phyloP scores from a whole-genome alignment of 2,113 vertebrate genomes.

The Hylia prasina region DNA sequence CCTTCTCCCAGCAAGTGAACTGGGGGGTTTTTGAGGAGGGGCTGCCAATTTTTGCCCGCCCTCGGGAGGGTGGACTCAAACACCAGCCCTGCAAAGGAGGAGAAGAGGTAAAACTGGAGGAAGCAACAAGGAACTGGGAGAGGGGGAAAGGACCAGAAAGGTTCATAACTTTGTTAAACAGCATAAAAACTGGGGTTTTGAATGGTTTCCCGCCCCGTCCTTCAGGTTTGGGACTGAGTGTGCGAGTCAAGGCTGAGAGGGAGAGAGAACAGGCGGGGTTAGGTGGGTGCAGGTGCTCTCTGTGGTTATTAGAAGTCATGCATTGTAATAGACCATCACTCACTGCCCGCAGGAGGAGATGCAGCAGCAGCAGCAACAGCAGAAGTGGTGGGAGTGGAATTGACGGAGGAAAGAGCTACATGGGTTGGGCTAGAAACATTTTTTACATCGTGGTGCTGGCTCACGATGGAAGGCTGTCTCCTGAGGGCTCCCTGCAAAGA shows the following conservation, averaged over 20 bases:
- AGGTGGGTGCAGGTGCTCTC: conserved; percentile 68
- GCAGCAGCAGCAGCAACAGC: conserved; percentile 85
- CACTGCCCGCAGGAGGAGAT: conserved; percentile 96
- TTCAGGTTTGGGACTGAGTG: background rate
- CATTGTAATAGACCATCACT: conserved; percentile 87
- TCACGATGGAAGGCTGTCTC: conserved; percentile 95
- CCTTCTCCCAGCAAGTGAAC: background rate
- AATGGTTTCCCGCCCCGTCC: conserved; percentile 16
- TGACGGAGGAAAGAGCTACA: conserved; percentile 90
- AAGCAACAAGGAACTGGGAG: background rate
- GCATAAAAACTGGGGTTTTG: background rate
- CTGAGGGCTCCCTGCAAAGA: conserved; percentile 92
- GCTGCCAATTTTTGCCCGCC: background rate
- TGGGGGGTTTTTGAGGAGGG: background rate
- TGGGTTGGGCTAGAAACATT: conserved; percentile 97
- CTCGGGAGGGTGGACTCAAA: background rate
- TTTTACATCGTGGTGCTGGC: conserved; percentile 98
- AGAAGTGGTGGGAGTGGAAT: conserved; percentile 88
- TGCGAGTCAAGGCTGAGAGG: conserved; percentile 45
- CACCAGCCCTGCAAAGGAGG: conserved; percentile 52
- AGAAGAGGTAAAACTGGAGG: conserved; percentile 20
- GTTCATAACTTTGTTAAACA: background rate
- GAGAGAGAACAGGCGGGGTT: conserved; percentile 64
- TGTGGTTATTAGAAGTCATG: conserved; percentile 78
- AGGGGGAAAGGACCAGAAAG: background rate